These are phyloP conservation scores for Distichodus sexfasciatus DNA, from an alignment of 2,797 vertebrate species.

Conservation along the genomic window DNA sequence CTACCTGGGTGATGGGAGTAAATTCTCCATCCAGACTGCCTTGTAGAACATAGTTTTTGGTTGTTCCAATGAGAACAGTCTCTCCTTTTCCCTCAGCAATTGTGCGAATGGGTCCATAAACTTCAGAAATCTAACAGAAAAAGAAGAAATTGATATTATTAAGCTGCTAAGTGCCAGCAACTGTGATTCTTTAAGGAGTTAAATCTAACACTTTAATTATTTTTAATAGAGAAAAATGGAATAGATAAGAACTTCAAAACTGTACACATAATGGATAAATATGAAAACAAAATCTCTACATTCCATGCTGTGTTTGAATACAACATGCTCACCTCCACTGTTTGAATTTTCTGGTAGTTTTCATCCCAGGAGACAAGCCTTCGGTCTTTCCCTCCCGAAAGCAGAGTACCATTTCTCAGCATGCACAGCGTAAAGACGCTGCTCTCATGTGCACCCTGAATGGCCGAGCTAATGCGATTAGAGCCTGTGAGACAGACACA, in stretches of 20 bases:
- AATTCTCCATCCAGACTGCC: conserved; percentile 90
- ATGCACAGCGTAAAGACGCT: conserved; percentile 96
- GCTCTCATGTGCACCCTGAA: conserved; percentile 93
- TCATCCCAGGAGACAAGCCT: conserved; percentile 91
- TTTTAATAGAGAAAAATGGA: too few relatives aligned
- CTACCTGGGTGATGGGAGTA: conserved; percentile 90
- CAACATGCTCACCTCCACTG: conserved; percentile 88
- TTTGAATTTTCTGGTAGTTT: conserved; percentile 88
- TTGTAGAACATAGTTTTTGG: conserved; percentile 91
- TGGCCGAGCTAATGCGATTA: conserved; percentile 90
- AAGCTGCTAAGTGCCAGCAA: neutral
- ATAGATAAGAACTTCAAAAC: too few relatives aligned
- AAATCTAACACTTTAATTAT: too few relatives aligned
- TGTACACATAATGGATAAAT: too few relatives aligned
- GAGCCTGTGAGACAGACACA: conserved; percentile 76
- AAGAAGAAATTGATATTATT: neutral
- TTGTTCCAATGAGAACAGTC: conserved; percentile 90
- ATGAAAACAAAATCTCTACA: too few relatives aligned
- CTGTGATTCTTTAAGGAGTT: too few relatives aligned
- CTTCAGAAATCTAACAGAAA: conserved; percentile 84
- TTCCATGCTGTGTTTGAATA: neutral
- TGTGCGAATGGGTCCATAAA: conserved; percentile 92
- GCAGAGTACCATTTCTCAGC: conserved; percentile 88
- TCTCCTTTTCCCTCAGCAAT: conserved; percentile 92
- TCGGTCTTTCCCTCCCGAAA: conserved; percentile 95